Evolutionary conservation across 2,113 vertebrate species (phyloP).

Genomic region (Dasyurus viverrinus): DNA sequence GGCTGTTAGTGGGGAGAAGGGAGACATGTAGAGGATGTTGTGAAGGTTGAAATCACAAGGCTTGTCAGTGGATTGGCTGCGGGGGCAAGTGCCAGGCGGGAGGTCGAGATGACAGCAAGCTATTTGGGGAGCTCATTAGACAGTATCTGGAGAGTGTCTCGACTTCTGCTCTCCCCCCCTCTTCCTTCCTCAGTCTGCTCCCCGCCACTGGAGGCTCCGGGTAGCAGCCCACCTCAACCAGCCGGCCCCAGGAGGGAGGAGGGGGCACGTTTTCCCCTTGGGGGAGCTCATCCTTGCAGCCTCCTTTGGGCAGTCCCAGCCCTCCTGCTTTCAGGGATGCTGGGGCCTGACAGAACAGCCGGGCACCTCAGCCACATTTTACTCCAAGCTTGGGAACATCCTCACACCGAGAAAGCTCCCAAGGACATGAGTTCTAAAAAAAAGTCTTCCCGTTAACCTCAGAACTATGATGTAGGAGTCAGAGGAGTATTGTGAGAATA

Average conservation of each 20-base stretch:
- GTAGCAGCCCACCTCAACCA: neutral
- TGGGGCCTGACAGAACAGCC: neutral
- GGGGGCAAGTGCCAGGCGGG: neutral
- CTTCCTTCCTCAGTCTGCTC: neutral
- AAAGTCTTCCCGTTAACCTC: neutral
- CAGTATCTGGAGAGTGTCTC: neutral
- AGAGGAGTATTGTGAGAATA: neutral
- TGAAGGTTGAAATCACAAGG: neutral
- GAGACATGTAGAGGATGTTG: neutral
- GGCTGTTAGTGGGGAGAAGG: neutral
- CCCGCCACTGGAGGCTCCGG: neutral
- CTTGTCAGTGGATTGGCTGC: too few species aligned
- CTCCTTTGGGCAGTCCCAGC: neutral
- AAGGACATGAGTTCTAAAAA: neutral
- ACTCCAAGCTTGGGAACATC: neutral
- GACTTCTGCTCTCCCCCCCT: neutral
- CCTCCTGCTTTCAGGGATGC: neutral
- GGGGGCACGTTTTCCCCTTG: neutral
- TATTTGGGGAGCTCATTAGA: neutral
- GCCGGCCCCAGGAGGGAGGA: neutral
- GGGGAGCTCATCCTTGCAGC: neutral
- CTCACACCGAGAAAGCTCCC: neutral
- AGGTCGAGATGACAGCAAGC: neutral
- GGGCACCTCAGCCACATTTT: neutral
- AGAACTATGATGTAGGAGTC: neutral